Base-by-base conservation (phyloP, 2,113 vertebrate genomes). In the Laterallus jamaicensis region DNA sequence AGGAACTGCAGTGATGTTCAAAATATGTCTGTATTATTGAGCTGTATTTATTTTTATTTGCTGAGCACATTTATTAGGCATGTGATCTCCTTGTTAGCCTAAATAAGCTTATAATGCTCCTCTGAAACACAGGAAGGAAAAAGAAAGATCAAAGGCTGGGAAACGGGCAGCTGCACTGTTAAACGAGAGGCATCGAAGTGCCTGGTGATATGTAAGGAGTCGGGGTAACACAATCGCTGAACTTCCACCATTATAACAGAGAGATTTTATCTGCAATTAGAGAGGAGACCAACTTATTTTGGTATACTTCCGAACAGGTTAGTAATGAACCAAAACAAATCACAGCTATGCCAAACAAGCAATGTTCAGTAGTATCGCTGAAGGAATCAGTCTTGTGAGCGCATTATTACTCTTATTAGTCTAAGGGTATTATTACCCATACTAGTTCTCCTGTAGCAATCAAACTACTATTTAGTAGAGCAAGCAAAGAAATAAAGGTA, bases 301-400 rank as follows among this genome's bases (percentile, higher is more conserved):
- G 50, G 70, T 87, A 4, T 82, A 74, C 71, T 90, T 94, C 55
- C 70, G 82, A 35, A 74, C 70, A 63, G 25, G 79, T 59, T 82
- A 82, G 42, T 90, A 93, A 82, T 88, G 92, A 76, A 68, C 31
- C 37, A 63, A 83, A 86, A 11, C 63, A 93, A 93, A 86, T 82
- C 35, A 44, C 29, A 86, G 20, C 66, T 82, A 15, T 44, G 35
- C 42, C 66, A 84, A 68, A 75, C 25, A 85, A 22, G 28, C 52
- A 86, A 5, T 7, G 15, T 74, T 74, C 55, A 67, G 0, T 20
- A 50, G 12, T 66, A 59, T 59, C 69, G 39, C 32, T 50, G 58
- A 64, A 82, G 58, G 73, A 88, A 78, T 56, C 21, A 75, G 15
- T 47, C 50, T 16, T 25, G 7, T 18, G 67, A 12, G 20, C 40